Base-by-base conservation (phyloP, 2,797 vertebrate genomes). In the Anniella stebbinsi region DNA sequence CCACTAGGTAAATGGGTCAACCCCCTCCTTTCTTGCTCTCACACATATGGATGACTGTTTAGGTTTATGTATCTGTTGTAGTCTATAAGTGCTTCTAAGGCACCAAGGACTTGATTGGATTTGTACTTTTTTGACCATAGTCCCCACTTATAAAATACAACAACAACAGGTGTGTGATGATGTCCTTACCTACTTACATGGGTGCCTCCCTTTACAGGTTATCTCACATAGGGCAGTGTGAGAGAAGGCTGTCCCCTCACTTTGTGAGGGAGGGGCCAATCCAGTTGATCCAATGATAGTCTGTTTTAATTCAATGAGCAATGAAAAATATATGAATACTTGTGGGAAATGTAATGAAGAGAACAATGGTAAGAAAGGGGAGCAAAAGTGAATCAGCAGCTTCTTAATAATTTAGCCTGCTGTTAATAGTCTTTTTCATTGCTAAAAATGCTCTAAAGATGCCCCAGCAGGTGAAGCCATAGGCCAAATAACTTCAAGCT, bases 401-500 rank as follows among this genome's bases (percentile, higher is more conserved):
- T 57, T 48, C 9, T 28, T 30, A 1, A 41, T 51, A 77, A 60
- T 4, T 15, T 48, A 67, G 33, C 25, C 21, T 38, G 57, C 2
- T 41, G 41, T 57, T 70, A 48, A n/a, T 45, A 11, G 4, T 83
- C 25, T 66, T 5, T 48, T 82, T 30, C 33, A 13, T 23, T 86
- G 21, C 13, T 85, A 90, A 54, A 69, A 90, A 38, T 84, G 72
- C 0, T 94, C 94, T 63, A 57, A 0, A 11, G 78, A 0, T 87
- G 2, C 67, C 87, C 93, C 97, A 93, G 91, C 87, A 97, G 96
- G 87, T 96, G 97, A 97, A 33, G 92, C 92, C 92, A 90, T 33
- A 91, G 88, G 86, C 77, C 88, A 80, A 83, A 67, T 12, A 81
- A 73, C 51, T 54, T 66, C 4, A 90, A 91, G 21, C 67, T 84